A percentile compares a stretch with the other conserved stretches of the same genome.
Evolutionary conservation across 1,140 invertebrate species (phyloP).

Genomic region (Cotesia chilonis): DNA sequence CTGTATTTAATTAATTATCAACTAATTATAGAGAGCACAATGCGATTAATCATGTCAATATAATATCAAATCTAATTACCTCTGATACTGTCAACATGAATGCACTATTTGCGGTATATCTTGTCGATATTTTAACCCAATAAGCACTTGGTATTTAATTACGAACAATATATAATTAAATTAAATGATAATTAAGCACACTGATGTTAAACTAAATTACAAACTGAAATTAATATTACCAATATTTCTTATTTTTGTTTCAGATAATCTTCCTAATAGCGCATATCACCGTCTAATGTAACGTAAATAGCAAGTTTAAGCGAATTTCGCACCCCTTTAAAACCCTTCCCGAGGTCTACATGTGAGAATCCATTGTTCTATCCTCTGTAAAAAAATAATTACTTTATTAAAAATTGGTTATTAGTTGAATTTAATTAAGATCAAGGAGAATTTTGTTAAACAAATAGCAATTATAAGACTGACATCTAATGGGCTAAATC

Average conservation of each 20-base stretch:
- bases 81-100: no score
- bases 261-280: slow-evolving; percentile 63
- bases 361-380: slow-evolving; percentile 60
- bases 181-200: no score
- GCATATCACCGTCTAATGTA: slow-evolving; percentile 64
- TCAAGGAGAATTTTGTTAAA: slow-evolving; percentile 44
- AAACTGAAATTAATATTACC: neutral
- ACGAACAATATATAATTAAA: no score
- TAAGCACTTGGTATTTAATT: neutral
- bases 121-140: no score
- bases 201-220: neutral
- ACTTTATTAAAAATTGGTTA: slow-evolving; percentile 50
- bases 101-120: no score
- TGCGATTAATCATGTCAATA: no score
- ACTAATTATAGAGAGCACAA: no score
- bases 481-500: slow-evolving; percentile 62
- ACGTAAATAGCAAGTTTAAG: slow-evolving; percentile 54
- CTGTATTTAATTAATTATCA: no score
- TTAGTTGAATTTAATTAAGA: slow-evolving; percentile 43
- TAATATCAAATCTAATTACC: no score
- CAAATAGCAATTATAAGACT: slow-evolving; percentile 55
- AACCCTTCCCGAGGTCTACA: slow-evolving; percentile 53
- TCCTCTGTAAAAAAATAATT: slow-evolving; percentile 63
- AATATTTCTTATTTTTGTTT: neutral
- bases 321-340: slow-evolving; percentile 49